A percentile compares a stretch with the other conserved stretches of the same genome.
Evolutionary conservation across 2,888 invertebrate genomes (phyloP).

Genomic region (Neocrepidodera transversa): DNA sequence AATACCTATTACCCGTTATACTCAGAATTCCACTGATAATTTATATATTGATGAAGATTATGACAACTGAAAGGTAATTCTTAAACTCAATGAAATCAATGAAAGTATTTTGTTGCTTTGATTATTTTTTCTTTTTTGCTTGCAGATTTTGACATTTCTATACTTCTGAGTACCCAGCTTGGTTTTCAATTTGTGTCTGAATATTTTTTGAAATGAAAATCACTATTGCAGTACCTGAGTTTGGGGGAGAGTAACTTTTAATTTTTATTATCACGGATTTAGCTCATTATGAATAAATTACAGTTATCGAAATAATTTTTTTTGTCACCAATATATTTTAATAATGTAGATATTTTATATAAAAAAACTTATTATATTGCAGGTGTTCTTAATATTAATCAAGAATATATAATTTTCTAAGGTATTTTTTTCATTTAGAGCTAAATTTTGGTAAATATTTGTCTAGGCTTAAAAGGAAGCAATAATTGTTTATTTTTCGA

Average conservation of each 20-base stretch:
- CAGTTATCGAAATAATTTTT: background rate
- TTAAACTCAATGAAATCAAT: background rate
- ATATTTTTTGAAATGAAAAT: conserved; percentile 7
- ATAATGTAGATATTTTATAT: too few relatives aligned
- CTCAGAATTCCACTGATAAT: conserved; percentile 55
- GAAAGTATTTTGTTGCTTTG: background rate
- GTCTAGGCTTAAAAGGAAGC: conserved; percentile 7
- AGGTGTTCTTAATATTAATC: too few relatives aligned
- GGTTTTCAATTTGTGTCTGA: conserved; percentile 19
- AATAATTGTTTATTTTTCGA: conserved; percentile 21
- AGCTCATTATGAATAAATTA: conserved; percentile 15
- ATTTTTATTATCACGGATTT: conserved; percentile 4
- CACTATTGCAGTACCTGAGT: conserved; percentile 10
- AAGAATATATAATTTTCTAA: too few relatives aligned
- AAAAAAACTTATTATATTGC: too few relatives aligned
- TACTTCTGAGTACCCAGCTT: background rate
- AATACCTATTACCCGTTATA: conserved; percentile 52
- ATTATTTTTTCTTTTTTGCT: background rate
- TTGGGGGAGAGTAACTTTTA: background rate
- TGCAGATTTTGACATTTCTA: background rate
- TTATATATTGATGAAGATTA: conserved; percentile 62
- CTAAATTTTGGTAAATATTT: background rate
- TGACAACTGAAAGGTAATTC: conserved; percentile 54
- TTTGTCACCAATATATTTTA: too few relatives aligned
- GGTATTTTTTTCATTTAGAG: conserved; percentile 9